Conservation (phyloP, 2,797 vertebrate genomes). For the Thaleichthys pacificus region DNA sequence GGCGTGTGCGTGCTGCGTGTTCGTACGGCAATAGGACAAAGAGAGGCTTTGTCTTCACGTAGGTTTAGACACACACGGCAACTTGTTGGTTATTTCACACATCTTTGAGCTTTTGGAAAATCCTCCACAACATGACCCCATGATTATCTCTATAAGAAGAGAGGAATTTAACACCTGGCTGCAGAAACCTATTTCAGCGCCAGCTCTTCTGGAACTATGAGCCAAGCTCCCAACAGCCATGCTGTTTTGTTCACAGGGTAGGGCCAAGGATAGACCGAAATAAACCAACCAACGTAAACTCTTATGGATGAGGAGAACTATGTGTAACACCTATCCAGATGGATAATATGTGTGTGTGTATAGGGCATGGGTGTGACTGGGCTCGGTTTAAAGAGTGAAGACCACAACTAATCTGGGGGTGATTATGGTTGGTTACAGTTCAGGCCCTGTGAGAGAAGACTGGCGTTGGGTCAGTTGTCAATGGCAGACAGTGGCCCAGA, state of each 20-base stretch:
- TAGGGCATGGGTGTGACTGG: neutral
- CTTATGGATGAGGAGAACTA: neutral
- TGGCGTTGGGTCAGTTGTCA: neutral
- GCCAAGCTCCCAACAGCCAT: neutral
- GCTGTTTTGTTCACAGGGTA: neutral
- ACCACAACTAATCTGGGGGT: neutral
- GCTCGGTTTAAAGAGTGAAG: neutral
- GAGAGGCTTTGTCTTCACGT: neutral
- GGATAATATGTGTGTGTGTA: neutral
- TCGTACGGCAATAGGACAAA: neutral
- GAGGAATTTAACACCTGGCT: constrained; percentile 33
- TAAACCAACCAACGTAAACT: neutral
- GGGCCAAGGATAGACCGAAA: constrained; percentile 1
- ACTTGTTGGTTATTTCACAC: constrained; percentile 34
- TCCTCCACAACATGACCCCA: constrained; percentile 9
- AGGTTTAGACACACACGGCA: neutral
- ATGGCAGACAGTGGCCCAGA: neutral
- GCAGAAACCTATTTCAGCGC: constrained; percentile 25
- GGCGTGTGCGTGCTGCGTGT: neutral
- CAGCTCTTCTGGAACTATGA: neutral
- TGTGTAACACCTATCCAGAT: neutral
- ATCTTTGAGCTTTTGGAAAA: constrained; percentile 24
- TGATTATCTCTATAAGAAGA: constrained; percentile 33
- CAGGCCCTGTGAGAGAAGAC: neutral
- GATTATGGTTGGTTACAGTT: neutral